Conservation (phyloP, 2,113 vertebrate genomes). For the Mohoua ochrocephala region DNA sequence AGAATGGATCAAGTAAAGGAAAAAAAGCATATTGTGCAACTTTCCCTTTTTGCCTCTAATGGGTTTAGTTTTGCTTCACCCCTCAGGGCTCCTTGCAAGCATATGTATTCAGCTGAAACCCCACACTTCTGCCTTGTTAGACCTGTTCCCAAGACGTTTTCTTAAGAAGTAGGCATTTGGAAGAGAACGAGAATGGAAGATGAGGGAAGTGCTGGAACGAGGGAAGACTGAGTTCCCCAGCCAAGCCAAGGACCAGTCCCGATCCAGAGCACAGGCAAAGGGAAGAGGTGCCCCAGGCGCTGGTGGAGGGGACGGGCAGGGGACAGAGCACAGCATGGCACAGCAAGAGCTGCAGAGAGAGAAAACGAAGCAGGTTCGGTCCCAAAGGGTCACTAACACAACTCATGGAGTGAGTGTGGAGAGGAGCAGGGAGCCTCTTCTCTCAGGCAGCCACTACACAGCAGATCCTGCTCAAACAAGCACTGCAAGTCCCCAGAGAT, state of each 20-base stretch:
- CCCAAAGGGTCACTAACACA: not conserved
- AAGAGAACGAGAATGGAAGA: not conserved
- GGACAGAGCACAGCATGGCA: not conserved
- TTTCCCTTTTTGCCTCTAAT: not conserved
- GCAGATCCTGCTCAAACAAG: not conserved
- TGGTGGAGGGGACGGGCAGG: not conserved
- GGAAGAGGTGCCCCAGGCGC: not conserved
- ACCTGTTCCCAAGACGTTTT: not conserved
- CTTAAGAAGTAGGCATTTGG: not conserved
- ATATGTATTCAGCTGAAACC: not conserved
- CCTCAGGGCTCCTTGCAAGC: not conserved
- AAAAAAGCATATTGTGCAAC: not conserved
- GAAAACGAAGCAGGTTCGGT: rapidly evolving
- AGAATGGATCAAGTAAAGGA: not conserved
- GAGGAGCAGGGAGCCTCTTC: not conserved
- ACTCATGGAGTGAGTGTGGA: rapidly evolving
- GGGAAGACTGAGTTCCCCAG: not conserved
- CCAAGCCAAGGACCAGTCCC: not conserved
- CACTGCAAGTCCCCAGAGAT: not conserved
- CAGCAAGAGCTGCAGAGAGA: not conserved
- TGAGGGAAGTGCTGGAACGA: not conserved
- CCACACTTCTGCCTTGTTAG: not conserved
- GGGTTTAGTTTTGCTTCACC: conserved; percentile 7
- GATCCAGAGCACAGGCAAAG: not conserved
- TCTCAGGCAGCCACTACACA: not conserved